Percentiles rank a stretch among this genome's conserved stretches.
These are phyloP conservation scores for Pocillopora damicornis DNA, from an alignment of 64 coral and sea anemone genomes.

Conservation along the genomic window DNA sequence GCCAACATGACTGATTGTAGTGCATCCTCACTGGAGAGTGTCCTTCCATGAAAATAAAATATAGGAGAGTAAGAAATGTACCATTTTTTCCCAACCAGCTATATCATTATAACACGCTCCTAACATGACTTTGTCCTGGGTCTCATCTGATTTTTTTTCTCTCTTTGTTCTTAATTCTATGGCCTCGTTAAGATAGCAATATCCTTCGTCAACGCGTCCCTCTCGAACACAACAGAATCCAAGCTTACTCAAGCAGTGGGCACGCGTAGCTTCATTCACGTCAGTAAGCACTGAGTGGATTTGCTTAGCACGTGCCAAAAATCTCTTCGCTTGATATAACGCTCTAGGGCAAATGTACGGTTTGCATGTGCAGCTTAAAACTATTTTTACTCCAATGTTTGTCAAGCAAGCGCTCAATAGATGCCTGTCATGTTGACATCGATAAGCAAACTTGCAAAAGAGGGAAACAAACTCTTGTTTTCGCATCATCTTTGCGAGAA, in stretches of 20 bases:
- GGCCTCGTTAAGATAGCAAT: neutral
- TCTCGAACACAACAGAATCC: constrained; percentile 14
- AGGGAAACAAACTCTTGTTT: constrained; percentile 31
- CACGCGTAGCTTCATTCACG: constrained; percentile 23
- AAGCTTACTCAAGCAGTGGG: constrained; percentile 53
- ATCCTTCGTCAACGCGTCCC: neutral
- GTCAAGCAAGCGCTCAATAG: constrained; percentile 19
- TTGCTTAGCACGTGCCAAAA: constrained; percentile 11
- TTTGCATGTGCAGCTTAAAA: constrained; percentile 34
- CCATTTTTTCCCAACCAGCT: constrained; percentile 2
- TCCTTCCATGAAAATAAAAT: neutral
- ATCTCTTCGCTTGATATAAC: neutral
- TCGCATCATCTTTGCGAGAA: constrained; percentile 51
- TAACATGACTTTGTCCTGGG: constrained; percentile 8
- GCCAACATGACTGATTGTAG: no score
- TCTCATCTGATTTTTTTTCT: neutral
- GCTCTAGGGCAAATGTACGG: constrained; percentile 25
- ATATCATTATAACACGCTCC: constrained; percentile 36
- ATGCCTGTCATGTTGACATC: neutral
- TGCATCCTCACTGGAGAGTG: no score
- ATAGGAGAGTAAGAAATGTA: no score
- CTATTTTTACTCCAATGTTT: constrained; percentile 34
- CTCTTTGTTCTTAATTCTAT: neutral
- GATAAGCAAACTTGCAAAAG: constrained; percentile 22
- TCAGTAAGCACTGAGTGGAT: neutral